These are phyloP conservation scores for Amphiprion clarkii DNA, from an alignment of 2,797 vertebrate species.

Conservation along the genomic window DNA sequence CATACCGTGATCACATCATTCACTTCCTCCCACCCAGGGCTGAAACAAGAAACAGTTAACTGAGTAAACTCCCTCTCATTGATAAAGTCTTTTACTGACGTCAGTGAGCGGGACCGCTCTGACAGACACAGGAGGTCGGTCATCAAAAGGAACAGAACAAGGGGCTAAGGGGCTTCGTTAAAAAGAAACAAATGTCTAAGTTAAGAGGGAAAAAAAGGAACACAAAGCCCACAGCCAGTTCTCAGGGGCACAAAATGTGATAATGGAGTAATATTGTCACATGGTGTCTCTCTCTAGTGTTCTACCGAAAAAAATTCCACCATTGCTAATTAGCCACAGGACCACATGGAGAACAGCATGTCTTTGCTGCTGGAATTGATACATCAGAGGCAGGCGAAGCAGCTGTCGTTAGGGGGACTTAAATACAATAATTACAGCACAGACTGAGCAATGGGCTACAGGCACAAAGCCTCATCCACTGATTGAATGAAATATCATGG, in stretches of 20 bases:
- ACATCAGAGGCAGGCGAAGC: conserved; percentile 61
- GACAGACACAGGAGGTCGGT: conserved; percentile 6
- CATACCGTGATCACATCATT: conserved; percentile 55
- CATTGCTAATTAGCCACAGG: conserved; percentile 68
- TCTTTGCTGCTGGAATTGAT: conserved; percentile 60
- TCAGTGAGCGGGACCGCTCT: conserved; percentile 1
- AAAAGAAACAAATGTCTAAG: conserved; percentile 12
- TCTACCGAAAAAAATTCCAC: conserved; percentile 34
- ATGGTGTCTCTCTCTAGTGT: conserved; percentile 46
- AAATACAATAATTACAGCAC: conserved; percentile 59
- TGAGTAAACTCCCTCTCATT: conserved; percentile 49
- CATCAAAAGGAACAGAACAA: conserved; percentile 6
- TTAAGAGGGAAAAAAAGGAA: background rate
- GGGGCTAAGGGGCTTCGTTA: conserved; percentile 12
- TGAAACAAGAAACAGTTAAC: conserved; percentile 60
- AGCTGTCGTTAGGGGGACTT: conserved; percentile 56
- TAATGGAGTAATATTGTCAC: conserved; percentile 54
- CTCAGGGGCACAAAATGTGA: conserved; percentile 35
- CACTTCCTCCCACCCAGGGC: conserved; percentile 40
- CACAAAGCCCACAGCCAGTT: conserved; percentile 21
- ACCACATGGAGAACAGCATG: conserved; percentile 62
- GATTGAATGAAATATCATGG: conserved; percentile 30
- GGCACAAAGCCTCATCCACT: conserved; percentile 18
- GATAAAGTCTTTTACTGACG: conserved; percentile 50
- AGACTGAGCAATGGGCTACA: conserved; percentile 32